A percentile compares a stretch with the other conserved stretches of the same genome.
These are phyloP conservation scores for Pipa parva DNA, from an alignment of 2,113 vertebrate species.

Conservation along the genomic window DNA sequence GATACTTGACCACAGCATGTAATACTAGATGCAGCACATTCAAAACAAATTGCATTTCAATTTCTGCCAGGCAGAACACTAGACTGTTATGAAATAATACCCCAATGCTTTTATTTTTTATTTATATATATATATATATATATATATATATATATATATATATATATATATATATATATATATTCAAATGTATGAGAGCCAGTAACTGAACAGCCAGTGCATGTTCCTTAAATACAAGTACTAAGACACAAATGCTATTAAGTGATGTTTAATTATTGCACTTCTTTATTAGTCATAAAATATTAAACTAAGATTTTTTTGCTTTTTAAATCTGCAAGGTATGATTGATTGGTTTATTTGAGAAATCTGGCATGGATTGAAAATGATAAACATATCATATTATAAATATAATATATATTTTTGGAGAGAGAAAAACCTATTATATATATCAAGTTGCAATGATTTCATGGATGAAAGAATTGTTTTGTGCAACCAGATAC, in stretches of 20 bases:
- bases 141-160: neutral
- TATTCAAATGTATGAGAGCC: slow-evolving; percentile 3
- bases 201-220: slow-evolving; percentile 53
- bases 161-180: too few species aligned
- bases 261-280: slow-evolving; percentile 61
- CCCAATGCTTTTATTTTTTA: slow-evolving; percentile 40
- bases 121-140: neutral
- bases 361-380: too few species aligned
- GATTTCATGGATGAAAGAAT: neutral
- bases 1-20: neutral
- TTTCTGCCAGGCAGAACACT: neutral
- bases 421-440: too few species aligned
- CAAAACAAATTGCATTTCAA: neutral
- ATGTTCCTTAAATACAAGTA: slow-evolving; percentile 41
- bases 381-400: too few species aligned
- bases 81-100: neutral
- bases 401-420: too few species aligned
- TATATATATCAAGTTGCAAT: neutral
- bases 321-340: slow-evolving; percentile 43
- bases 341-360: slow-evolving; percentile 36
- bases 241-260: slow-evolving; percentile 58
- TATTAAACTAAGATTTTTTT: slow-evolving; percentile 63
- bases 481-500: neutral
- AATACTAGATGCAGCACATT: neutral
- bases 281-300: slow-evolving; percentile 66